These are phyloP conservation scores for Galagoides demidoff DNA, from an alignment of 2,797 vertebrate genomes.

Conservation along the genomic window DNA sequence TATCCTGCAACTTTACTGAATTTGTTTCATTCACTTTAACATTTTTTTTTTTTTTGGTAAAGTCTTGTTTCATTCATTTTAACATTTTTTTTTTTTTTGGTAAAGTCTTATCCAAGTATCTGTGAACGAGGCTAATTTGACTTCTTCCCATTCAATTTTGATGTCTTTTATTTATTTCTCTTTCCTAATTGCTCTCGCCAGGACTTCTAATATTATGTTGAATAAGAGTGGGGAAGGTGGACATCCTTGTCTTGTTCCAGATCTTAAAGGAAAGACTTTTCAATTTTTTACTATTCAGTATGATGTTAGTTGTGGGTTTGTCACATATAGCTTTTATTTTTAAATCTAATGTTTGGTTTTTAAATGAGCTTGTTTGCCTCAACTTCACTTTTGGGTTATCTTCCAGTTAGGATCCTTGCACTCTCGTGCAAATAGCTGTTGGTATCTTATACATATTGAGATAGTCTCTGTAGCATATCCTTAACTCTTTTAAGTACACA, in stretches of 20 bases:
- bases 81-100: too few relatives aligned
- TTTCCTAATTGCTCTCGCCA: background rate
- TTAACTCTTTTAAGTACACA: background rate
- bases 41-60: too few relatives aligned
- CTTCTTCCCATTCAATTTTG: background rate
- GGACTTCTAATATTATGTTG: background rate
- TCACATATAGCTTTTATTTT: background rate
- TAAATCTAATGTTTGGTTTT: background rate
- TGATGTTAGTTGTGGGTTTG: background rate
- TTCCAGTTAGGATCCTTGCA: background rate
- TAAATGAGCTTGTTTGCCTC: background rate
- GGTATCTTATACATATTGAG: background rate
- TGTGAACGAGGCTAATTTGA: background rate
- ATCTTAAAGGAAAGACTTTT: background rate
- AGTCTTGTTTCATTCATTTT: background rate
- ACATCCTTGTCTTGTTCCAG: background rate
- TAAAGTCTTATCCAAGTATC: background rate
- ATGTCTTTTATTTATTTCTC: background rate
- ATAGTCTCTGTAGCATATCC: background rate
- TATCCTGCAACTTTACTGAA: background rate
- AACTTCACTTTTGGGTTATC: background rate
- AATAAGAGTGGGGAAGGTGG: background rate
- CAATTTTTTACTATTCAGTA: background rate
- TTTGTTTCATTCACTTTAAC: background rate
- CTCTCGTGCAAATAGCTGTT: background rate